These are phyloP conservation scores for Hymenopus coronatus DNA, from an alignment of 2,888 invertebrate genomes.

Conservation along the genomic window DNA sequence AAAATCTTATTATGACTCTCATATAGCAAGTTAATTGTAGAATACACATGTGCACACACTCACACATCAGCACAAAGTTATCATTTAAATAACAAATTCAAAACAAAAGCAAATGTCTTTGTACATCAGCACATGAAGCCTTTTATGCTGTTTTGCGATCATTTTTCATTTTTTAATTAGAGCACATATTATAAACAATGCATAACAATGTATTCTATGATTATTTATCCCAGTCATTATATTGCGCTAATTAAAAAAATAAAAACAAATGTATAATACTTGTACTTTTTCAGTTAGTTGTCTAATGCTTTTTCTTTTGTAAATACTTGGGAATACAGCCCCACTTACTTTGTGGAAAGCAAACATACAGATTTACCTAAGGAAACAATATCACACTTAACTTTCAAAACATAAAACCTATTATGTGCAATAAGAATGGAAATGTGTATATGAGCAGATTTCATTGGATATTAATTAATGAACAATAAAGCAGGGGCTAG, in stretches of 20 bases:
- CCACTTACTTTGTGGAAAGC: neutral
- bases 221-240: neutral
- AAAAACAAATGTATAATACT: neutral
- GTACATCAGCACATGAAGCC: neutral
- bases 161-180: neutral
- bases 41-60: neutral
- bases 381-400: neutral
- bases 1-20: neutral
- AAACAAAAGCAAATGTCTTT: neutral
- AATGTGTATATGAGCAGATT: neutral
- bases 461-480: too few relatives aligned
- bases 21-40: neutral
- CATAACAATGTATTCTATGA: neutral
- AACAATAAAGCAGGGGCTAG: too few relatives aligned
- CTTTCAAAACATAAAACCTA: neutral
- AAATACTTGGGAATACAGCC: neutral
- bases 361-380: neutral
- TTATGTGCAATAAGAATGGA: neutral
- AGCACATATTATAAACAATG: neutral
- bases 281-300: neutral
- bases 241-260: neutral
- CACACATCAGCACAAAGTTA: neutral
- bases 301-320: neutral
- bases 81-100: neutral
- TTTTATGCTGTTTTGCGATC: neutral